These are phyloP conservation scores for Urocolius indicus DNA, from an alignment of 2,113 vertebrate genomes.

Conservation along the genomic window DNA sequence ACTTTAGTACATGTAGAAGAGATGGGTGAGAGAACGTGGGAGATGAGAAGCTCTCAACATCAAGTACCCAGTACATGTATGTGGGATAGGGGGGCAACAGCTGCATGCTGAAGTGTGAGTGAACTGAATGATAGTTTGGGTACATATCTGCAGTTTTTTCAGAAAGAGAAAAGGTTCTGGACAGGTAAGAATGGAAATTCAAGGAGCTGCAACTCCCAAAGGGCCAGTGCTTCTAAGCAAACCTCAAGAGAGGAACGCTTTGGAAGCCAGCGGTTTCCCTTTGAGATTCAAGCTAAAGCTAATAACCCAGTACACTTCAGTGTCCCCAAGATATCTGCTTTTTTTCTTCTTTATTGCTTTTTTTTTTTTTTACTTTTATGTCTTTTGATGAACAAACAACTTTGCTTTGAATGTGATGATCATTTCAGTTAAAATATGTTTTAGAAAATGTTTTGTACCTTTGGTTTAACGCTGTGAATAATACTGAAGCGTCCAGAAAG, in stretches of 20 bases:
- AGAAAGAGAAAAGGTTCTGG: background rate
- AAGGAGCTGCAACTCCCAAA: background rate
- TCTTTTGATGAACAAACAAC: background rate
- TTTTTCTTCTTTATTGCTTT: background rate
- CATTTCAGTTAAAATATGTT: background rate
- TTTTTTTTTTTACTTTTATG: background rate
- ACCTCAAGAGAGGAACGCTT: background rate
- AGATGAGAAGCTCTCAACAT: background rate
- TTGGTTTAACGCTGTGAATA: background rate
- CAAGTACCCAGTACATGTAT: rapidly evolving
- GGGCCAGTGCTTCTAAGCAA: background rate
- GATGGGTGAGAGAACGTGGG: too few species aligned
- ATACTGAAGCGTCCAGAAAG: background rate
- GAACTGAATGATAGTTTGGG: background rate
- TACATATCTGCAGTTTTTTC: background rate
- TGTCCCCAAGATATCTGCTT: background rate
- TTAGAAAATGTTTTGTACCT: background rate
- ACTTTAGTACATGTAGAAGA: background rate
- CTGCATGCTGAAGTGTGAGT: background rate
- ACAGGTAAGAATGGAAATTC: background rate
- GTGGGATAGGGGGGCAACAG: background rate
- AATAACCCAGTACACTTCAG: background rate
- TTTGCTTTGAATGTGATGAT: background rate
- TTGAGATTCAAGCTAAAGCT: background rate
- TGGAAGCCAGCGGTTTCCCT: background rate